phyloP scores from a whole-genome alignment of 2,797 vertebrate species.

The Clarias pachynema region DNA sequence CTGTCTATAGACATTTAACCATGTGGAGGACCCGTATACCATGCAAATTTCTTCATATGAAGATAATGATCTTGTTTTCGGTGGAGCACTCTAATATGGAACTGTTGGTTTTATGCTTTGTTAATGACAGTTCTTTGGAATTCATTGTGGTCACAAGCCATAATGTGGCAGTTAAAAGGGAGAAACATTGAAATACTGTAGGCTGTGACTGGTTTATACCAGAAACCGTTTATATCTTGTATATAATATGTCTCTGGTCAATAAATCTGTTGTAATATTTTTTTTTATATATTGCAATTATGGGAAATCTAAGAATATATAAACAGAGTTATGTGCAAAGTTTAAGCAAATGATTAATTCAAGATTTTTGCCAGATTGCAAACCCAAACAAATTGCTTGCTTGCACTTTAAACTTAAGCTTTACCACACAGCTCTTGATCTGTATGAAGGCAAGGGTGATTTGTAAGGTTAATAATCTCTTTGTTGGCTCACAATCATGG shows the following conservation, averaged over 20 bases:
- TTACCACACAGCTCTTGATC: neutral
- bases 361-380: neutral
- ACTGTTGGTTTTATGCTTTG: neutral
- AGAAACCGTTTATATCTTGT: neutral
- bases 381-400: neutral
- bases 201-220: neutral
- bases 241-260: neutral
- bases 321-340: neutral
- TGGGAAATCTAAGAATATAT: neutral
- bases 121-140: neutral
- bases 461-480: neutral
- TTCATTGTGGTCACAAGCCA: neutral
- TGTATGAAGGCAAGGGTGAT: neutral
- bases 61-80: neutral
- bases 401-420: too few relatives aligned
- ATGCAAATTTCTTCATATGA: neutral
- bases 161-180: neutral
- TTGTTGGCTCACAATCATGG: neutral
- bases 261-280: neutral
- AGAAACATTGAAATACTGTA: neutral
- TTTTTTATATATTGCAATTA: neutral
- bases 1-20: neutral
- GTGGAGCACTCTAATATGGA: neutral
- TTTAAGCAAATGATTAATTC: neutral
- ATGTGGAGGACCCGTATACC: neutral